Conservation (phyloP, 2,797 vertebrate genomes). For the Crenichthys baileyi region DNA sequence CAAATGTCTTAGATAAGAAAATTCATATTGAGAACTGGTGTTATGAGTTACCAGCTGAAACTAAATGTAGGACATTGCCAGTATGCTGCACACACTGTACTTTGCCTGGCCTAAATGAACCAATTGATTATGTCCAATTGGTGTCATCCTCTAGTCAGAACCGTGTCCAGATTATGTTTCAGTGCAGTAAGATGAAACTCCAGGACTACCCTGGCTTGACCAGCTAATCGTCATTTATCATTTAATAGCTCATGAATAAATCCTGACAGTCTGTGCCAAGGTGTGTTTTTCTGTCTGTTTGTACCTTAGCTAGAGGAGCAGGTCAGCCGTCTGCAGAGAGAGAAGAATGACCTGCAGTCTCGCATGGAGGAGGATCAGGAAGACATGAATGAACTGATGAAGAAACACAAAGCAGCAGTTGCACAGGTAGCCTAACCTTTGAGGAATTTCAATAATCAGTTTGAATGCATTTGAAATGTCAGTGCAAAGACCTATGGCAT, state of each 20-base stretch:
- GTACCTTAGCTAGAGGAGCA: slow-evolving; percentile 93
- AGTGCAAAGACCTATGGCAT: neutral
- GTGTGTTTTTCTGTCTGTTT: slow-evolving; percentile 35
- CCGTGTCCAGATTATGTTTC: slow-evolving; percentile 67
- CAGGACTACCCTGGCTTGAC: slow-evolving; percentile 54
- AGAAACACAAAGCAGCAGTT: slow-evolving; percentile 96
- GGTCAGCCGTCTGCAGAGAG: slow-evolving; percentile 93
- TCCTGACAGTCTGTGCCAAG: slow-evolving; percentile 55
- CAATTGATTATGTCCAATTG: slow-evolving; percentile 81
- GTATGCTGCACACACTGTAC: slow-evolving; percentile 64
- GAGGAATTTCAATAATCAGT: slow-evolving; percentile 2
- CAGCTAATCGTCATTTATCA: slow-evolving; percentile 76
- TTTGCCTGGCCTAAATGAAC: slow-evolving; percentile 71
- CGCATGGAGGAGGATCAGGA: slow-evolving; percentile 98
- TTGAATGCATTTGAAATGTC: slow-evolving; percentile 9
- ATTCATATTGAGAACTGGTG: slow-evolving; percentile 54
- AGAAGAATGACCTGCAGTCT: slow-evolving; percentile 96
- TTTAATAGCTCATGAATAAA: slow-evolving; percentile 75
- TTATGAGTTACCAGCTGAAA: slow-evolving; percentile 35
- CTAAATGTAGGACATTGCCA: slow-evolving; percentile 72
- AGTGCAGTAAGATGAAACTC: slow-evolving; percentile 70
- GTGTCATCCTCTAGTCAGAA: slow-evolving; percentile 72
- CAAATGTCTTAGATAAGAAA: slow-evolving; percentile 73
- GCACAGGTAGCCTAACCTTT: slow-evolving; percentile 85
- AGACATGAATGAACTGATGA: slow-evolving; percentile 98